phyloP scores from a whole-genome alignment of 2,113 vertebrate species.

The Sebastes fasciatus region DNA sequence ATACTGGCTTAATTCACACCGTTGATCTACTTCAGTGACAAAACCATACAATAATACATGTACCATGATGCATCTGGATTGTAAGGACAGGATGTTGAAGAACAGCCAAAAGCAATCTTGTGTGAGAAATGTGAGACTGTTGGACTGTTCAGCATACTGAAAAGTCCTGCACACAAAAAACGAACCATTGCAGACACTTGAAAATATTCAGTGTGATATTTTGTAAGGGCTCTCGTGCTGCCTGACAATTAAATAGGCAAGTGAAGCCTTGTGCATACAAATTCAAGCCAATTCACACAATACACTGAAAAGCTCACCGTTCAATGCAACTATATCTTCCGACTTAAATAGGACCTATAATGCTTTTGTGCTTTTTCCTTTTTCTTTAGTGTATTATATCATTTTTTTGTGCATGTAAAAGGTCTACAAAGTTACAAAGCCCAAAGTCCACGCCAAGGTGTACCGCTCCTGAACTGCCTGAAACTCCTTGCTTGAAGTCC shows the following conservation, averaged over 20 bases:
- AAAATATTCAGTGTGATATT: slow-evolving; percentile 31
- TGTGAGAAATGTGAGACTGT: not conserved
- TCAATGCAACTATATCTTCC: not conserved
- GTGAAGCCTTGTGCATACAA: slow-evolving; percentile 4
- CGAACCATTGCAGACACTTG: rapidly evolving
- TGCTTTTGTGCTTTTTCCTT: too few species aligned
- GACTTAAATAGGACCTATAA: too few species aligned
- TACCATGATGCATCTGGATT: not conserved
- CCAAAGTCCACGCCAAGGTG: too few species aligned
- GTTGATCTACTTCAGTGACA: not conserved
- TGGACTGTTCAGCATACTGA: not conserved
- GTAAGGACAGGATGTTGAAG: not conserved
- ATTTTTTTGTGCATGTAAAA: too few species aligned
- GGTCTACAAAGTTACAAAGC: too few species aligned
- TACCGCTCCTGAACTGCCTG: too few species aligned
- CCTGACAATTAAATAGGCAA: slow-evolving; percentile 6
- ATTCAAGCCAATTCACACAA: not conserved
- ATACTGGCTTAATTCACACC: not conserved
- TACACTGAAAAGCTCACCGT: not conserved
- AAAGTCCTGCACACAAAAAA: not conserved
- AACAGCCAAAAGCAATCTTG: not conserved
- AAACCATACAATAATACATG: not conserved
- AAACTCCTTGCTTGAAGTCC: too few species aligned
- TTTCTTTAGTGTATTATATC: too few species aligned
- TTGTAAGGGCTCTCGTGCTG: slow-evolving; percentile 21